Evolutionary conservation across 2,888 invertebrate species (phyloP).

Genomic region (Catonia carolina): DNA sequence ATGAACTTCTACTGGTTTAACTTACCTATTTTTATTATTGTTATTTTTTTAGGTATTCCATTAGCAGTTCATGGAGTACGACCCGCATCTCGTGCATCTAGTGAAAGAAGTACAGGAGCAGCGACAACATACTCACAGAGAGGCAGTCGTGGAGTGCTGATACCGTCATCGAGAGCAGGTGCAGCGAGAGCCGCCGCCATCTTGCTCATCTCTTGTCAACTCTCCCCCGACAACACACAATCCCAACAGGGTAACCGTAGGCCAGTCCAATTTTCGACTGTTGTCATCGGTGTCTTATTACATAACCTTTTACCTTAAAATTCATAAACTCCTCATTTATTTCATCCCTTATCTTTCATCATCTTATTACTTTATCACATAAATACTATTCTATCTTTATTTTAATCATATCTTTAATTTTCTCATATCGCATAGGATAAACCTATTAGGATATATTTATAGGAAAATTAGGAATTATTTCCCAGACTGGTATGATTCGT

Average conservation of each 20-base stretch:
- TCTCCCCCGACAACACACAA: conserved; percentile 39
- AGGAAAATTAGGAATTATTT: no score
- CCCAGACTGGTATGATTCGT: no score
- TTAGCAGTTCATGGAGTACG: conserved; percentile 55
- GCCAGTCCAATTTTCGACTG: background rate
- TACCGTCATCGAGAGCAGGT: conserved; percentile 83
- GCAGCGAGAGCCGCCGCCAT: conserved; percentile 89
- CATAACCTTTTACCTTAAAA: background rate
- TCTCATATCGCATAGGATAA: no score
- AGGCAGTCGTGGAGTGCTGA: conserved; percentile 60
- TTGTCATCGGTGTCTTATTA: background rate
- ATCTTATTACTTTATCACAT: no score
- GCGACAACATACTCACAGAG: conserved; percentile 17
- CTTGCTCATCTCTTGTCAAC: conserved; percentile 89
- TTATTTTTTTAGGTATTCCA: conserved; percentile 48
- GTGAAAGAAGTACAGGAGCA: conserved; percentile 19
- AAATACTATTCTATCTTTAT: no score
- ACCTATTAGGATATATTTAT: no score
- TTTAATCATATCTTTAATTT: no score
- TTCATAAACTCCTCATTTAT: background rate
- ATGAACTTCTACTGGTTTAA: no score
- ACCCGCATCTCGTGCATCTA: conserved; percentile 24
- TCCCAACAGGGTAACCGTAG: conserved; percentile 38
- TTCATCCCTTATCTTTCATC: background rate
- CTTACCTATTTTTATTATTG: no score